These are phyloP conservation scores for Rotaria socialis DNA, from an alignment of 2,888 invertebrate species.

Conservation along the genomic window DNA sequence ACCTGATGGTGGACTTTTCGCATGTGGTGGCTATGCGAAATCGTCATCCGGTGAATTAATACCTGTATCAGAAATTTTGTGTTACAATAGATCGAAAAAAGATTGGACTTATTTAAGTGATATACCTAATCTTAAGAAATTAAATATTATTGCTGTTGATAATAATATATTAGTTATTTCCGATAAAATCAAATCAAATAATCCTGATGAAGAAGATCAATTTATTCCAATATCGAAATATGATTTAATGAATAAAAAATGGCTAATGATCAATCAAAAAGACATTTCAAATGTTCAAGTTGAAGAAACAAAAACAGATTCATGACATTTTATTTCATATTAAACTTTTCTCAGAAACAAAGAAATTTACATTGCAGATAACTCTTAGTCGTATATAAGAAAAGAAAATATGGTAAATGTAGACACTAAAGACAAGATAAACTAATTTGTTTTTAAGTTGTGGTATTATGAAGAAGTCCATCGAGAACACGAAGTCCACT, in stretches of 20 bases:
- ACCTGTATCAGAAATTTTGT: constrained; percentile 5
- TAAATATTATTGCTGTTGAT: not conserved
- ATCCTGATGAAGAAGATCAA: not conserved
- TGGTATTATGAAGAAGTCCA: constrained; percentile 16
- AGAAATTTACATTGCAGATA: not conserved
- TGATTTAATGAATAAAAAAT: not conserved
- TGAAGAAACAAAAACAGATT: not conserved
- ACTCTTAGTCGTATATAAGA: not conserved
- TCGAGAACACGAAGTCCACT: constrained; percentile 32
- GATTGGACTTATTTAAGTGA: not conserved
- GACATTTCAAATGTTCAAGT: not conserved
- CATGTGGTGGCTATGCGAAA: constrained; percentile 13
- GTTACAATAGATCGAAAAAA: not conserved
- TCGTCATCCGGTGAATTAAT: not conserved
- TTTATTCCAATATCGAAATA: constrained; percentile 5
- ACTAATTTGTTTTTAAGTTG: not conserved
- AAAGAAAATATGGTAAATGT: not conserved
- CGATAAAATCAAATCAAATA: not conserved
- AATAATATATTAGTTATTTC: not conserved
- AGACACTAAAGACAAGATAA: not conserved
- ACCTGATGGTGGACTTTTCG: constrained; percentile 21
- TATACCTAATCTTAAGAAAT: constrained; percentile 17
- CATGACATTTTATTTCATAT: constrained; percentile 1
- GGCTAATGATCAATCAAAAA: constrained; percentile 15
- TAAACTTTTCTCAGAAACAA: not conserved